Conservation (phyloP, 2,888 invertebrate species). For the Tiphia femorata region DNA sequence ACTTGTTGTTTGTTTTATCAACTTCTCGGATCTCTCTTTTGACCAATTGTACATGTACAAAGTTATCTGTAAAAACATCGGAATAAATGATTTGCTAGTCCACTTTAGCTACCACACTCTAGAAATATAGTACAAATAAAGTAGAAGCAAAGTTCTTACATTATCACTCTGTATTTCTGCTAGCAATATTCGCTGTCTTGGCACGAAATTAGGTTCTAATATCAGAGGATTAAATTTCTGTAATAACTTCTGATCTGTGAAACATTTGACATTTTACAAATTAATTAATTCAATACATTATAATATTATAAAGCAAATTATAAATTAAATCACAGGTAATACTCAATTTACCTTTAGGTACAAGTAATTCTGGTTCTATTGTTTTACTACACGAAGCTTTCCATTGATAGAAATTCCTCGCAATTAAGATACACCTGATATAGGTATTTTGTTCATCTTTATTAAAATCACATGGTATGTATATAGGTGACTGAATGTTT, state of each 20-base stretch:
- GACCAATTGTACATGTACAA: slow-evolving; percentile 81
- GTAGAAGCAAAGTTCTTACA: slow-evolving; percentile 70
- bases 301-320: neutral
- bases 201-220: slow-evolving; percentile 69
- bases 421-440: slow-evolving; percentile 72
- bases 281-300: neutral
- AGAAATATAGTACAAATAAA: no score
- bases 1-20: slow-evolving; percentile 71
- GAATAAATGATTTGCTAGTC: neutral
- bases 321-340: neutral
- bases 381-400: slow-evolving; percentile 67
- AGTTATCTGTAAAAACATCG: slow-evolving; percentile 69
- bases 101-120: no score
- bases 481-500: slow-evolving; percentile 37
- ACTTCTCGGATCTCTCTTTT: slow-evolving; percentile 74
- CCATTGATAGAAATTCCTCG: slow-evolving; percentile 77
- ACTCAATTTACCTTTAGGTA: slow-evolving; percentile 63
- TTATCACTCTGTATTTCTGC: slow-evolving; percentile 73
- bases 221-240: slow-evolving; percentile 71
- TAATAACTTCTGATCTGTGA: slow-evolving; percentile 69
- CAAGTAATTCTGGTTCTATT: slow-evolving; percentile 53
- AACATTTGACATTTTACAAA: slow-evolving; percentile 39
- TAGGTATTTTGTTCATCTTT: slow-evolving; percentile 61
- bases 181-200: slow-evolving; percentile 76
- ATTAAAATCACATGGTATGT: slow-evolving; percentile 67